Base-by-base conservation (phyloP, 2,888 invertebrate species). In the Oscheius sp. region DNA sequence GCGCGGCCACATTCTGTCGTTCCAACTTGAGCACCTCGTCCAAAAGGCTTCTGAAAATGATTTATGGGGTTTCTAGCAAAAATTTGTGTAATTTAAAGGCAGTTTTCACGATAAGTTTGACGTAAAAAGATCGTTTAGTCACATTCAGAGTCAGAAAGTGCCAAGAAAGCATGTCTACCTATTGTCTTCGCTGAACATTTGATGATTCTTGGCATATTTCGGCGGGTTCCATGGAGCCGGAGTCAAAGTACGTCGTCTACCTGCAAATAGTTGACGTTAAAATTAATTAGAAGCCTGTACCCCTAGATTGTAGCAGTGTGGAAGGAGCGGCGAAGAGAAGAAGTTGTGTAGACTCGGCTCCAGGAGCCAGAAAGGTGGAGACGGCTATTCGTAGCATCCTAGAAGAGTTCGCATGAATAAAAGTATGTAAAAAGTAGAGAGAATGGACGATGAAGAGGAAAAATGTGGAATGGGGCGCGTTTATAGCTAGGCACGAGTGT, bases 221-320 rank as follows among this genome's bases (percentile, higher is more conserved):
- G 78, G 81, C 5, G 84, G 81, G 11, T 81, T 70, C 85, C 86
- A 85, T 42, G 86, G 85, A 42, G 82, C 76, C 7, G 84, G 82
- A 7, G 83, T 82, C 50, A 86, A 57, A 2, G 84, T 84, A 48
- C 86, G 73, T 29, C 85, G 68, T 1, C 86, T 78, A 29, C 82
- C 82, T 74, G 32, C 33, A 57, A 68, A 68, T 53, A 32, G 21
- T 1, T 21, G 50, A 7, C 33, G 10, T 29, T 63, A 37, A 21
- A 53, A 70, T 21, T 11, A 13, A n/a, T 21, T 33, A 62, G 37
- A 21, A 21, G 21, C 21, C 21, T 21, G 33, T 47, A 73, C 73
- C 73, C 53, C 73, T 21, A 60, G 63, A 57, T 66, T 65, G 73
- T 29, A 48, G 32, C 1, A 65, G 21, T 21, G 47, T 32, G 1